These are phyloP conservation scores for Bombyx mandarina DNA, from an alignment of 1,140 invertebrate species.

Conservation along the genomic window DNA sequence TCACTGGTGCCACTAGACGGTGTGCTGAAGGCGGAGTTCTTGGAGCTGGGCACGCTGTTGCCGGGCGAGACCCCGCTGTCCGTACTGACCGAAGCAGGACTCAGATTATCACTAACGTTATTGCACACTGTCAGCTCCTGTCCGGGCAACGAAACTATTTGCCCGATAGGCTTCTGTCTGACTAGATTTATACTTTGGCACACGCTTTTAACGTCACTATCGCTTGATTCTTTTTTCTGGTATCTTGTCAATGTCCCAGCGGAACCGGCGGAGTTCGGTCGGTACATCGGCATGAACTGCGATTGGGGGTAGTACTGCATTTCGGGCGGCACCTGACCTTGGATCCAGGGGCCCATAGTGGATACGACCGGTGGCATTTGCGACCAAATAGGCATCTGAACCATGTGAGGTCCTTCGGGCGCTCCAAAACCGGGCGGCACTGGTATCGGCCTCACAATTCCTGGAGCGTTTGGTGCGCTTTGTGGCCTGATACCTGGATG, in stretches of 20 bases:
- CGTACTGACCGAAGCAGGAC: constrained; percentile 49
- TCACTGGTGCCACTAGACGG: constrained; percentile 31
- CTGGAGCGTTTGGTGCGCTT: constrained; percentile 49
- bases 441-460: constrained; percentile 48
- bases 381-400: constrained; percentile 59
- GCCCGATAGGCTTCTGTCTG: constrained; percentile 65
- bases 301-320: constrained; percentile 64
- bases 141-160: constrained; percentile 58
- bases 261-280: constrained; percentile 51
- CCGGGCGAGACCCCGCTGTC: constrained; percentile 58
- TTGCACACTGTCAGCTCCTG: constrained; percentile 65
- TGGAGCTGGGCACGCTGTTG: constrained; percentile 46
- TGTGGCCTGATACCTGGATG: constrained; percentile 53
- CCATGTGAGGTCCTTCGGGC: constrained; percentile 48
- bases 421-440: constrained; percentile 36
- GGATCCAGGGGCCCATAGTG: constrained; percentile 49
- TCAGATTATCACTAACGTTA: constrained; percentile 50
- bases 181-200: constrained; percentile 70
- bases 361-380: constrained; percentile 53
- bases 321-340: constrained; percentile 40
- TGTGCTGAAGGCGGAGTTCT: constrained; percentile 41
- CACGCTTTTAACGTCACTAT: constrained; percentile 52
- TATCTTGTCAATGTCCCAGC: constrained; percentile 59
- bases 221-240: constrained; percentile 51
- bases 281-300: constrained; percentile 60